Evolutionary conservation across 2,888 invertebrate genomes (phyloP), one percentile per base, ranked within the genome.

Genomic region (Agelastica alni): DNA sequence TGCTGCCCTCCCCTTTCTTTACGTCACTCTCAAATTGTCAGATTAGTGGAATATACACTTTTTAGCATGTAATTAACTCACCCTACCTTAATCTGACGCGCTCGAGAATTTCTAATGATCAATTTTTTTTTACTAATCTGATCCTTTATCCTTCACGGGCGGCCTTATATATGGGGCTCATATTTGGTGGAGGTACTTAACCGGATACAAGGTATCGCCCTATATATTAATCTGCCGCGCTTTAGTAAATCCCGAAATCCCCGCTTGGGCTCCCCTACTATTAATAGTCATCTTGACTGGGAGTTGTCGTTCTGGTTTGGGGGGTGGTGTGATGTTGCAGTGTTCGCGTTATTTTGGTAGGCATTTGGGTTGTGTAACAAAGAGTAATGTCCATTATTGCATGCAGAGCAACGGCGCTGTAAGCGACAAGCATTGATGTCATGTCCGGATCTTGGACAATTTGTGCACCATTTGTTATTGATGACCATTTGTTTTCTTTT

Each of bases 31-130:
- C 22, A 22, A 22, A 22, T 22, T 22, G 22, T 22, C 22, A 22
- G 22, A 22, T 22, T 22, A 22, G 51, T 47, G n/a, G 34, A 55
- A 62, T 17, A n/a, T n/a, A n/a, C n/a, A n/a, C n/a, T n/a, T n/a
- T n/a, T n/a, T n/a, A n/a, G n/a, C n/a, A n/a, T n/a, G n/a, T n/a
- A n/a, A n/a, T n/a, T n/a, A n/a, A n/a, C n/a, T 22, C 31, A 18
- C 48, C 54, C 36, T 59, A 31, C 17, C 31, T 32, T 32, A 32
- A 32, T 32, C 31, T 32, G 31, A 32, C 31, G 31, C 31, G 31
- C 31, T 32, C 31, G 31, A 32, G 31, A 32, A 32, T 32, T 32
- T 32, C 31, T 3, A 13, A 32, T 32, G 31, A 32, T 32, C 31
- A 32, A 32, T 32, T 32, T 32, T 32, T 32, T 32, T 32, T n/a